Conservation (phyloP, 2,888 invertebrate genomes). For the Tiliacea aurago region DNA sequence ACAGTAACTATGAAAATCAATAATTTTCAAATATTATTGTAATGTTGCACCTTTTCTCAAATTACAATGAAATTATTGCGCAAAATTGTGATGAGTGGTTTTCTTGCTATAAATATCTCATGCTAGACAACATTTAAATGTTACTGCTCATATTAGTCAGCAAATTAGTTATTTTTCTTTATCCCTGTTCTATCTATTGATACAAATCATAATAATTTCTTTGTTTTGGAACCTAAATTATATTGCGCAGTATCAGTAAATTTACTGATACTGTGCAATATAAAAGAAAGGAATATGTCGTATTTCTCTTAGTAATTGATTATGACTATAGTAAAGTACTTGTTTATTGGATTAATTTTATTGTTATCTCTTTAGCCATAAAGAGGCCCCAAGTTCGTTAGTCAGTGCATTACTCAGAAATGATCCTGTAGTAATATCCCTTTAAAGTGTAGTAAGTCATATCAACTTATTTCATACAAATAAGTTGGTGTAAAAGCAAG, state of each 20-base stretch:
- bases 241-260: neutral
- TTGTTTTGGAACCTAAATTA: constrained; percentile 7
- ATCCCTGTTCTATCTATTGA: neutral
- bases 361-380: constrained; percentile 13
- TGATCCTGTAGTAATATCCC: neutral
- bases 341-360: neutral
- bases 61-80: neutral
- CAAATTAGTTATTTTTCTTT: neutral
- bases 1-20: neutral
- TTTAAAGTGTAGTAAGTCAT: no score
- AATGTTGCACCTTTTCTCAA: constrained; percentile 19
- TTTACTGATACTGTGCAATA: no score
- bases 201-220: neutral
- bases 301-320: neutral
- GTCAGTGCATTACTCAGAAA: constrained; percentile 5
- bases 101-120: neutral
- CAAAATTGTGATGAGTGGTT: neutral
- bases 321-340: neutral
- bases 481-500: neutral
- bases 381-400: constrained; percentile 6
- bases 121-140: neutral
- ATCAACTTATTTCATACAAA: neutral
- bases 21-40: neutral
- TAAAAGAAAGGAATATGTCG: no score
- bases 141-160: neutral